Percentiles rank a stretch among this genome's conserved stretches.
Conservation (phyloP, 1,140 invertebrate genomes). For the Triops longicaudatus region DNA sequence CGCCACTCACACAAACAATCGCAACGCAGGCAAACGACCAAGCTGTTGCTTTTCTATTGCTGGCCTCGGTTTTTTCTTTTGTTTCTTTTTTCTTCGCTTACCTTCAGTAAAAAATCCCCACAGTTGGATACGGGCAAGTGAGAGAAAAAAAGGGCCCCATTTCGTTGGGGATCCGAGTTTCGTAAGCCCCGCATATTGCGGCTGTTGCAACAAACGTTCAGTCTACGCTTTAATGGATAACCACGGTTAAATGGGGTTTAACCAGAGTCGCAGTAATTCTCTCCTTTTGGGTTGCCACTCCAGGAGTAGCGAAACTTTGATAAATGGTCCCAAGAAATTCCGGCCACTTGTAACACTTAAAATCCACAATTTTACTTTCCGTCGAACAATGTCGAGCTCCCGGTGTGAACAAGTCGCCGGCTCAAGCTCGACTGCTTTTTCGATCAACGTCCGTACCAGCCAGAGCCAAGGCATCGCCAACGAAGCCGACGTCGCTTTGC, state of each 20-base stretch:
- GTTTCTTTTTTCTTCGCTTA: not conserved
- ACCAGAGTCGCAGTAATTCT: not conserved
- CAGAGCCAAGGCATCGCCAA: not conserved
- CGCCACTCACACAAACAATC: constrained; percentile 10
- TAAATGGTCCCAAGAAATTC: too few species aligned
- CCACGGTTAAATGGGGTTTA: not conserved
- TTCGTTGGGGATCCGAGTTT: not conserved
- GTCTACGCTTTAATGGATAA: not conserved
- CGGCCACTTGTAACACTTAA: too few species aligned
- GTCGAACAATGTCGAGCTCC: not conserved
- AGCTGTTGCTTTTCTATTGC: not conserved
- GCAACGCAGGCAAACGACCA: not conserved
- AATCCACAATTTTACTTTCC: too few species aligned
- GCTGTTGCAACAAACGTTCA: not conserved
- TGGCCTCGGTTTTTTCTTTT: not conserved
- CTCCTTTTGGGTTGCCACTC: not conserved
- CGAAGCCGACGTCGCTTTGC: not conserved
- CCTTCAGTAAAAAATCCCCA: not conserved
- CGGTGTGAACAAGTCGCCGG: not conserved
- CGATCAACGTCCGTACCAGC: not conserved
- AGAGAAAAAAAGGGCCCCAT: not conserved
- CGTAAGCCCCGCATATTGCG: not conserved
- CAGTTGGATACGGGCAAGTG: too few species aligned
- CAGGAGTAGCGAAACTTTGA: too few species aligned
- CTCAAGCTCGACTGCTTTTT: not conserved